Conservation (phyloP, 2,888 invertebrate genomes). For the Mythimna albipuncta region DNA sequence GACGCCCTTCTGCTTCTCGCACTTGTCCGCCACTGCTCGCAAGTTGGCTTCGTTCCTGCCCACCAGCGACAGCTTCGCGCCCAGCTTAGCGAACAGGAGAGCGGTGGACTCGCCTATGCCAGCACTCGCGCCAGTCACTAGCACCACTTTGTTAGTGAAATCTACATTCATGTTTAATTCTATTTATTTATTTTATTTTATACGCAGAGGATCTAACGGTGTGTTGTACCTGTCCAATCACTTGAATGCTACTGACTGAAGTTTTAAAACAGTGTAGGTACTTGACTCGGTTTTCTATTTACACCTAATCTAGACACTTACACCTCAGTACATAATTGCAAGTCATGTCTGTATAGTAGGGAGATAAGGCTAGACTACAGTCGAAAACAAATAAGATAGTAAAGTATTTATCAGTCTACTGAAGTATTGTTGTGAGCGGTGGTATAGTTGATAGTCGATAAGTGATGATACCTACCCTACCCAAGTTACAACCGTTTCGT, state of each 20-base stretch:
- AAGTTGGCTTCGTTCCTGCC: constrained; percentile 69
- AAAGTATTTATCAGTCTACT: neutral
- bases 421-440: neutral
- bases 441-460: neutral
- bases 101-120: constrained; percentile 73
- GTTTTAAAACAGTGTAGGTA: neutral
- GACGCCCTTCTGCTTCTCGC: constrained; percentile 62
- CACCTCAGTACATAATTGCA: neutral
- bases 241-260: neutral
- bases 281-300: neutral
- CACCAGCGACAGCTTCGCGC: constrained; percentile 70
- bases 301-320: neutral
- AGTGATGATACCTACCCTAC: too few relatives aligned
- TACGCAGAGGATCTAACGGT: neutral
- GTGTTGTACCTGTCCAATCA: neutral
- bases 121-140: constrained; percentile 76
- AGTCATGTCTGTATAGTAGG: neutral
- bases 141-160: constrained; percentile 71
- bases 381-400: neutral
- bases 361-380: neutral
- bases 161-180: constrained; percentile 29
- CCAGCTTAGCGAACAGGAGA: constrained; percentile 66
- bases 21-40: constrained; percentile 61
- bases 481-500: too few relatives aligned
- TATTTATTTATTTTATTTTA: neutral